Evolutionary conservation across 2,888 invertebrate genomes (phyloP).

Genomic region (Oxyteleia sp.): DNA sequence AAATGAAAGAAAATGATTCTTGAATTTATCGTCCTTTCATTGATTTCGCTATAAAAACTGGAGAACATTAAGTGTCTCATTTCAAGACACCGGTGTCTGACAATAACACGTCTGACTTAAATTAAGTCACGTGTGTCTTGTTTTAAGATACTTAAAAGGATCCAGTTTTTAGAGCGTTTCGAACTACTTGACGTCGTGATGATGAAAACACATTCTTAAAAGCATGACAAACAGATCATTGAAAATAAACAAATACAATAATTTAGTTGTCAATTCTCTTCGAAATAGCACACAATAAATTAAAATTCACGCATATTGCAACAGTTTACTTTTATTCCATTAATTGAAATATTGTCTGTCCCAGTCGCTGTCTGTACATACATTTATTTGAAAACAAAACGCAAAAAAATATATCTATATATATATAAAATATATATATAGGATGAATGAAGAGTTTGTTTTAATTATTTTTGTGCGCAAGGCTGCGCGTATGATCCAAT

Average conservation of each 20-base stretch:
- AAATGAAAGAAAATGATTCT: background rate
- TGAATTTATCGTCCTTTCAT: background rate
- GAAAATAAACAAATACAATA: background rate
- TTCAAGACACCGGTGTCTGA: no score
- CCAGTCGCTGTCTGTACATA: conserved; percentile 58
- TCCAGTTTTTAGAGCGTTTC: no score
- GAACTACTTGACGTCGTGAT: background rate
- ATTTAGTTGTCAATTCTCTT: conserved; percentile 7
- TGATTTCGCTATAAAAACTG: no score
- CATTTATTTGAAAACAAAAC: conserved; percentile 27
- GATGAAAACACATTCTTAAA: conserved; percentile 10
- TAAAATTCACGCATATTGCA: background rate
- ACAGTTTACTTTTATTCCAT: background rate
- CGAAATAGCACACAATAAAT: conserved; percentile 1
- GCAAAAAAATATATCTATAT: no score
- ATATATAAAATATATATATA: no score
- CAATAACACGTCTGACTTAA: no score
- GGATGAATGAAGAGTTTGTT: conserved; percentile 44
- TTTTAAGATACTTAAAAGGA: no score
- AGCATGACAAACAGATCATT: background rate
- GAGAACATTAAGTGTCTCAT: no score
- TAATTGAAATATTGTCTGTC: conserved; percentile 36
- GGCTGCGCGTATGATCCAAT: conserved; percentile 60
- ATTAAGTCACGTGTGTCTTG: no score
- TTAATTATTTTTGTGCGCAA: conserved; percentile 55